Percentiles rank a stretch among this genome's conserved stretches.
phyloP scores from a whole-genome alignment of 2,113 vertebrate genomes.

The Mesitornis unicolor region DNA sequence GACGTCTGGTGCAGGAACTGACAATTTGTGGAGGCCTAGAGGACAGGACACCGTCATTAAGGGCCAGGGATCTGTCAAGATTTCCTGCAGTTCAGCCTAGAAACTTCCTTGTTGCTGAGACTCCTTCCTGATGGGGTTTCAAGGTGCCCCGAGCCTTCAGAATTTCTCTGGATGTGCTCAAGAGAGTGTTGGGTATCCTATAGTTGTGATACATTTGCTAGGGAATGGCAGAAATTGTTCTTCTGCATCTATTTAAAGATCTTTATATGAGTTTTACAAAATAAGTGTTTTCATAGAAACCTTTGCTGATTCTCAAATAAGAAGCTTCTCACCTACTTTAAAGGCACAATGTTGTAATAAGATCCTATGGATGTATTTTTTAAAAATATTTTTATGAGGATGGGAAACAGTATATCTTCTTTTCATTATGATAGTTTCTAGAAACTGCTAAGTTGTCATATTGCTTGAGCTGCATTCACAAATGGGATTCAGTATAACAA shows the following conservation, averaged over 20 bases:
- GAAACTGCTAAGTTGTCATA: neutral
- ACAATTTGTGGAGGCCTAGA: fast-evolving
- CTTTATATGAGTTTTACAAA: neutral
- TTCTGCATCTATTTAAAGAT: neutral
- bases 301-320: neutral
- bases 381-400: neutral
- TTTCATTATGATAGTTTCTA: neutral
- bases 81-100: neutral
- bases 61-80: neutral
- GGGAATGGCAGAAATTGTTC: neutral
- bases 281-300: neutral
- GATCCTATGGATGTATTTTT: neutral
- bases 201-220: neutral
- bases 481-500: neutral
- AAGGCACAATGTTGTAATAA: neutral
- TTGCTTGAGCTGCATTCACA: neutral
- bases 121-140: neutral
- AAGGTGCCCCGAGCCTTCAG: neutral
- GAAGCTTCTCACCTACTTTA: neutral
- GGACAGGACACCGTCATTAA: neutral
- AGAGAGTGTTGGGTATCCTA: neutral
- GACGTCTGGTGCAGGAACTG: neutral
- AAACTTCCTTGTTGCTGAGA: neutral
- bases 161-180: neutral
- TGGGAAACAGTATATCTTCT: neutral